Base-by-base conservation (phyloP, 1,140 invertebrate species). In the Bombus huntii region DNA sequence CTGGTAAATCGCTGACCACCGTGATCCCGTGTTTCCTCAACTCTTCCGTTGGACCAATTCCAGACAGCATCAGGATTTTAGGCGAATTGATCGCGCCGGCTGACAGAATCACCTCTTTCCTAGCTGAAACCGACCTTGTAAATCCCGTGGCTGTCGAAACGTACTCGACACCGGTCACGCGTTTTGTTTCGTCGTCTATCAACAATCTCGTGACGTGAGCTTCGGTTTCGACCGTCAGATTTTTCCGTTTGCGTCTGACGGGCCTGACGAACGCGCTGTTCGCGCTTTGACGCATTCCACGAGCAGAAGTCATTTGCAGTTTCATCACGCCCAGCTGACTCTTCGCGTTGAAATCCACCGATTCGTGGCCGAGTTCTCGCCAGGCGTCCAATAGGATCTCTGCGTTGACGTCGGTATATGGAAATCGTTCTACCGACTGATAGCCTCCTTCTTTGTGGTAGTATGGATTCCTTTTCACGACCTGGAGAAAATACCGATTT, bases 181-280 rank as follows among this genome's bases (percentile, higher is more conserved):
- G 93, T 92, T 97, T 98, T 3, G 96, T 96, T 18, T 94, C 85
- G 0, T 95, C 95, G 94, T 98, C 97, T 89, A 98, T 97, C 2
- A 98, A 92, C 6, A 98, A 92, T 91, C 96, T 96, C 0, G 96
- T 97, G 0, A 97, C 97, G 73, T 97, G 96, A 0, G 97, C 96
- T 80, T 97, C 96, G 1, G 96, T 97, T 44, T 97, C 93, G 3
- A 98, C 96, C 73, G 96, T 95, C 39, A 99, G 94, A 94, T 99
- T 99, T 2, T 93, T 92, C 57, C 98, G 94, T 83, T 96, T 96
- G 31, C 96, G 91, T 57, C 97, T 94, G 70, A 97, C 96, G 1
- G 98, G 97, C 87, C 96, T 94, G 28, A 98, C 96, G 92, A 97
- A 98, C 2, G 97, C 97, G 34, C 93, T 95, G 82, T 98, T 97